Evolutionary conservation across 2,797 vertebrate species (phyloP).

Genomic region (Acanthis flammea): DNA sequence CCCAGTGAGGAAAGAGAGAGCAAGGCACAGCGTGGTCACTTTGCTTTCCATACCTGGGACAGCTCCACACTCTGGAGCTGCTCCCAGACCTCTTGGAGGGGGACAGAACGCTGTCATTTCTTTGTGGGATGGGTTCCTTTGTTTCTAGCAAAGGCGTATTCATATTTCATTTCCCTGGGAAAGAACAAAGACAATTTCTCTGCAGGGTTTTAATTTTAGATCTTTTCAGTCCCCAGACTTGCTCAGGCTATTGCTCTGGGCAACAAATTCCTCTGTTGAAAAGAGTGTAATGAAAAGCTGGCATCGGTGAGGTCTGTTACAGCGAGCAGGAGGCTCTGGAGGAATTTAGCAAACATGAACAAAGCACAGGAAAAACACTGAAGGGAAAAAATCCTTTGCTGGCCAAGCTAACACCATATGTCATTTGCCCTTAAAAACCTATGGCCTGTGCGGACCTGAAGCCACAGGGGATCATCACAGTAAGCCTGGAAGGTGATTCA

Average conservation of each 20-base stretch:
- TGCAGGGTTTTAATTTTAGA: not conserved
- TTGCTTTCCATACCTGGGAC: not conserved
- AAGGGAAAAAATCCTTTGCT: not conserved
- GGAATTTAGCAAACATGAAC: not conserved
- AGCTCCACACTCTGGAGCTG: rapidly evolving
- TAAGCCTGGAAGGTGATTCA: not conserved
- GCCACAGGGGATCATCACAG: not conserved
- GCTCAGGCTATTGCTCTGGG: not conserved
- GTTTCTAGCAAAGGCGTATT: not conserved
- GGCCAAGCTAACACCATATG: not conserved
- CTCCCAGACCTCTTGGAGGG: not conserved
- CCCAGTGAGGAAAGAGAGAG: rapidly evolving
- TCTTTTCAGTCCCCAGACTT: not conserved
- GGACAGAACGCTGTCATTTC: not conserved
- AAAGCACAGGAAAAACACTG: not conserved
- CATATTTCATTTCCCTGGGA: not conserved
- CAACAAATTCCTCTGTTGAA: not conserved
- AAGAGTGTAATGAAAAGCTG: not conserved
- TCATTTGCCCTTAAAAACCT: not conserved
- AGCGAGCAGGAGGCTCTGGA: not conserved
- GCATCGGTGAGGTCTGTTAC: not conserved
- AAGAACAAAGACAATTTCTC: not conserved
- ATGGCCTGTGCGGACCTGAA: not conserved
- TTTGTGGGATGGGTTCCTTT: not conserved
- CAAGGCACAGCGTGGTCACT: rapidly evolving